A percentile compares a stretch with the other conserved stretches of the same genome.
Conservation (phyloP, 2,797 vertebrate genomes). For the Morelia viridis region DNA sequence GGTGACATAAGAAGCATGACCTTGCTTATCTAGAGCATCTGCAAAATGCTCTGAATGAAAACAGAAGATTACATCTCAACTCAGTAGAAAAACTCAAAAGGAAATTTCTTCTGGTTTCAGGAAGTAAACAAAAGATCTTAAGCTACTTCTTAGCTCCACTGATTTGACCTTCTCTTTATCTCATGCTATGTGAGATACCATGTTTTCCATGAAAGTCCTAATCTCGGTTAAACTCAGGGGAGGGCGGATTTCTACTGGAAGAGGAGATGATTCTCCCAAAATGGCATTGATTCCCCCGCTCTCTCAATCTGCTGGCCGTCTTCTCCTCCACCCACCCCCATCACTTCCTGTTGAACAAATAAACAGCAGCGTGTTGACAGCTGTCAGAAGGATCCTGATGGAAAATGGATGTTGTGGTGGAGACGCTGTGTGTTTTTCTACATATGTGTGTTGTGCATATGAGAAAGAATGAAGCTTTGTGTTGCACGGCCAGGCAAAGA, state of each 20-base stretch:
- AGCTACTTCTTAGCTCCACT: not conserved
- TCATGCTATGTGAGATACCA: not conserved
- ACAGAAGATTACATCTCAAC: not conserved
- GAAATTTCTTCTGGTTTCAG: not conserved
- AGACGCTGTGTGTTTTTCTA: rapidly evolving
- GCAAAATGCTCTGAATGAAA: not conserved
- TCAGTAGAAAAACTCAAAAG: not conserved
- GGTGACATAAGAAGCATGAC: not conserved
- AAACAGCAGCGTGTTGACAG: constrained; percentile 67
- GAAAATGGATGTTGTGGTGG: constrained; percentile 38
- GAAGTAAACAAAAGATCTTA: not conserved
- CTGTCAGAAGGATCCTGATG: constrained; percentile 49
- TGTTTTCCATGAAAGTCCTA: not conserved
- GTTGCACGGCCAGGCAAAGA: not conserved
- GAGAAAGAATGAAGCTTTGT: constrained; percentile 18
- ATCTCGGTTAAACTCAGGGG: rapidly evolving
- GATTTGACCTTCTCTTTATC: not conserved
- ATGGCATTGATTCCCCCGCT: not conserved
- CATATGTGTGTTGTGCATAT: rapidly evolving
- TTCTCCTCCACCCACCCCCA: not conserved
- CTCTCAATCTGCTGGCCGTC: constrained; percentile 10
- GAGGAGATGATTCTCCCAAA: constrained; percentile 22
- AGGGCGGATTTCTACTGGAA: not conserved
- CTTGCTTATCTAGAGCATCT: not conserved
- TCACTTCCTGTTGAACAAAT: constrained; percentile 59